Conservation (phyloP, 2,113 vertebrate genomes). For the Butorides virescens region DNA sequence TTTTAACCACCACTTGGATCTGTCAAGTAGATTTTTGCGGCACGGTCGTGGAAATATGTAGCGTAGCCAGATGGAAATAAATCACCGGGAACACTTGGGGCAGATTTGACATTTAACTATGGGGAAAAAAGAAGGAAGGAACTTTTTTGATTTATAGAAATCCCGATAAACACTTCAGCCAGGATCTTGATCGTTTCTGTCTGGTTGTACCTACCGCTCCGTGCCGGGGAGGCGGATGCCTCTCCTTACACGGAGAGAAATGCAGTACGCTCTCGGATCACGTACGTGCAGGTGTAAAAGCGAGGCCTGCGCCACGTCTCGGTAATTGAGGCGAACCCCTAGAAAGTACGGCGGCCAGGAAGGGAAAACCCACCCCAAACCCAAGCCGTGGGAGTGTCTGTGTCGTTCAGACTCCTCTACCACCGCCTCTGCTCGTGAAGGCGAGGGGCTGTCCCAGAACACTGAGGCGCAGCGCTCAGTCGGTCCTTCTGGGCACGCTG, state of each 20-base stretch:
- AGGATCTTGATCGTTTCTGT: not conserved
- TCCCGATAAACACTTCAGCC: not conserved
- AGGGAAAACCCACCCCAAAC: not conserved
- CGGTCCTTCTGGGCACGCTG: not conserved
- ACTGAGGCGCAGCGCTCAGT: no score
- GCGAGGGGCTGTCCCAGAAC: not conserved
- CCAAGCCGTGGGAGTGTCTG: accelerated
- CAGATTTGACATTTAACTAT: conserved; percentile 28
- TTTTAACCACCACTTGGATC: conserved; percentile 53
- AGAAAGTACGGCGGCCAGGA: not conserved
- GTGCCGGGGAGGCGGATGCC: not conserved
- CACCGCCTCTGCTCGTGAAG: accelerated
- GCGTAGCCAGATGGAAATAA: conserved; percentile 31
- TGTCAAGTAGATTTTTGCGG: conserved; percentile 24
- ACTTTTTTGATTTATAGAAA: not conserved
- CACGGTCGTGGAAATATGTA: conserved; percentile 2
- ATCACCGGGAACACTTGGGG: not conserved
- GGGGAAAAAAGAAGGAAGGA: not conserved
- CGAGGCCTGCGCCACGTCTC: accelerated
- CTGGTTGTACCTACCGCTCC: not conserved
- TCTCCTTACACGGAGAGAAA: not conserved
- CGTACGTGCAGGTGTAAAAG: not conserved
- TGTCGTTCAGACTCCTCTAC: accelerated
- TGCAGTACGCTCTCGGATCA: accelerated
- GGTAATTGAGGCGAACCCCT: not conserved